Evolutionary conservation across 2,888 invertebrate genomes (phyloP).

Genomic region (Belgica antarctica): DNA sequence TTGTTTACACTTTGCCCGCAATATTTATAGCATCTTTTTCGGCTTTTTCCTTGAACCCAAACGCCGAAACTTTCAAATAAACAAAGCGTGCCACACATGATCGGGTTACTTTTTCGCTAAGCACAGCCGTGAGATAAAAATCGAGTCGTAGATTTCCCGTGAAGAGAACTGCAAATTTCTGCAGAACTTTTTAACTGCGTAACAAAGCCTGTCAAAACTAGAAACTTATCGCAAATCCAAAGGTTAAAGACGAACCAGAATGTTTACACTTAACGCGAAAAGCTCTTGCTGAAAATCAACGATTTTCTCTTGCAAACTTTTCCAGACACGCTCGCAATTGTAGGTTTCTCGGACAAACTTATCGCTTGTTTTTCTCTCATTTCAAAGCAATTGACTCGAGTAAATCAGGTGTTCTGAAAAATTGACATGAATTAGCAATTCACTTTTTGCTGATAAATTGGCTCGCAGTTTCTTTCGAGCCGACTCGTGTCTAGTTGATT

Average conservation of each 20-base stretch:
- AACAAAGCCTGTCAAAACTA: not conserved
- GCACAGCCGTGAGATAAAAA: not conserved
- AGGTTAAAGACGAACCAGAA: constrained; percentile 33
- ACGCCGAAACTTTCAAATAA: constrained; percentile 38
- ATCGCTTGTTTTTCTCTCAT: not conserved
- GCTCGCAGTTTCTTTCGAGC: not conserved
- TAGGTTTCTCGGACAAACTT: constrained; percentile 15
- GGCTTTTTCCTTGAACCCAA: constrained; percentile 44
- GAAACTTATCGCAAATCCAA: not conserved
- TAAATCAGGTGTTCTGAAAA: not conserved
- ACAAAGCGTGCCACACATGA: no score
- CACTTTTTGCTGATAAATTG: not conserved
- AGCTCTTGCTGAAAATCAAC: not conserved
- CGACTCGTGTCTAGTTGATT: no score
- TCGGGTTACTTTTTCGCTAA: no score
- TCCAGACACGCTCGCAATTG: not conserved
- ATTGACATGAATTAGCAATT: constrained; percentile 10
- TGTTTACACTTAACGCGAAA: not conserved
- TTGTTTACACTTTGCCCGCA: constrained; percentile 34
- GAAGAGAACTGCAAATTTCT: not conserved
- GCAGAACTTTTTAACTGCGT: not conserved
- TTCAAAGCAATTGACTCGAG: not conserved
- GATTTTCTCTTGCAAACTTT: not conserved
- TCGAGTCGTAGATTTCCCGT: not conserved
- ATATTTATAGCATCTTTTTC: constrained; percentile 42